Conservation (phyloP, 2,888 invertebrate genomes). For the Aphodius sticticus region DNA sequence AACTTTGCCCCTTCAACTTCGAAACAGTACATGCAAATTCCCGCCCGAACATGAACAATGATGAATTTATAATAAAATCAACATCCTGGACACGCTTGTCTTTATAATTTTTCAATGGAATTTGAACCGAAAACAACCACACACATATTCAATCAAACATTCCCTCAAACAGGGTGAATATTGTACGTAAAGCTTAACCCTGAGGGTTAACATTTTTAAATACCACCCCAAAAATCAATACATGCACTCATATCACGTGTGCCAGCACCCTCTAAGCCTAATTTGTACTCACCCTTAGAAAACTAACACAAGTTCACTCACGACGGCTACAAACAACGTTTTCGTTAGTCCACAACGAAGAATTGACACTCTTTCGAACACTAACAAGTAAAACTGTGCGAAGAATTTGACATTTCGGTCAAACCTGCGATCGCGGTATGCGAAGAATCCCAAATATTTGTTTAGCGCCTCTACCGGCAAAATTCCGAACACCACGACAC, state of each 20-base stretch:
- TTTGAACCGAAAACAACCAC: not conserved
- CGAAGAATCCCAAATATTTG: slow-evolving; percentile 73
- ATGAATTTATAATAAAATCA: slow-evolving; percentile 29
- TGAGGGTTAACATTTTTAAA: slow-evolving; percentile 31
- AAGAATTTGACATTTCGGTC: slow-evolving; percentile 76
- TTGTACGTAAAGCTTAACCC: not conserved
- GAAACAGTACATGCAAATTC: not conserved
- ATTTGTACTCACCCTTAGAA: slow-evolving; percentile 43
- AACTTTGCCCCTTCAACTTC: not conserved
- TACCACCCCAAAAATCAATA: slow-evolving; percentile 55
- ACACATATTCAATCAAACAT: not conserved
- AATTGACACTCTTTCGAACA: slow-evolving; percentile 54
- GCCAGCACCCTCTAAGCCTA: slow-evolving; percentile 39
- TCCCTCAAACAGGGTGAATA: not conserved
- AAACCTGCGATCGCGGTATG: slow-evolving; percentile 74
- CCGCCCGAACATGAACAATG: slow-evolving; percentile 14
- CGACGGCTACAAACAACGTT: slow-evolving; percentile 8
- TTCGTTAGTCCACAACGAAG: slow-evolving; percentile 41
- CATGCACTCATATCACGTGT: slow-evolving; percentile 49
- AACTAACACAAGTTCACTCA: slow-evolving; percentile 20
- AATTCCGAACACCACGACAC: slow-evolving; percentile 58
- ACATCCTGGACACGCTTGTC: slow-evolving; percentile 21
- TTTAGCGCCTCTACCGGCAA: slow-evolving; percentile 68
- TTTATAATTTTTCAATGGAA: slow-evolving; percentile 27
- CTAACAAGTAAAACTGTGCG: slow-evolving; percentile 60